Conservation (phyloP, 2,797 vertebrate species). For the Salmo trutta region DNA sequence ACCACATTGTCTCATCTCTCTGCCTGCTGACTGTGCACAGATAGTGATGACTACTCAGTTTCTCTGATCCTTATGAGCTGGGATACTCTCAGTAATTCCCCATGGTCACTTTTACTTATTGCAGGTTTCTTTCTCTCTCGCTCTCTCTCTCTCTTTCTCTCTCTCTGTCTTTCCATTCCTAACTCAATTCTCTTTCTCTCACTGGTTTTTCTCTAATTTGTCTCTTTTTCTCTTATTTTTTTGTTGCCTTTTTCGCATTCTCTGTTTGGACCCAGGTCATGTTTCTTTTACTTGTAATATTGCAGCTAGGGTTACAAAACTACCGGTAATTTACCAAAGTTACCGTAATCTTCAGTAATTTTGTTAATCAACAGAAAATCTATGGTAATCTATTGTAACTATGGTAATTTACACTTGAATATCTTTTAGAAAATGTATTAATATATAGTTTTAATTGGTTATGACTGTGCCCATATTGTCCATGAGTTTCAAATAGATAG, state of each 20-base stretch:
- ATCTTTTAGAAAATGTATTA: too few species aligned
- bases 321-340: too few species aligned
- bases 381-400: too few species aligned
- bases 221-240: background rate
- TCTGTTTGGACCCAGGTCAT: background rate
- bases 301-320: too few species aligned
- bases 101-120: slow-evolving; percentile 51
- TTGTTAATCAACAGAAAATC: too few species aligned
- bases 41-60: slow-evolving; percentile 70
- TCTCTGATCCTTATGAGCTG: slow-evolving; percentile 48
- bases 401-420: too few species aligned
- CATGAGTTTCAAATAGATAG: too few species aligned
- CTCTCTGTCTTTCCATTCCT: slow-evolving; percentile 16
- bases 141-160: slow-evolving; percentile 15
- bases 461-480: too few species aligned
- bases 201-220: background rate
- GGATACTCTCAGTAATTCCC: slow-evolving; percentile 42
- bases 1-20: slow-evolving; percentile 45
- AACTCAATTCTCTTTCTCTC: slow-evolving; percentile 11
- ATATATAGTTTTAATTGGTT: too few species aligned
- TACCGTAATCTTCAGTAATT: too few species aligned
- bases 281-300: background rate
- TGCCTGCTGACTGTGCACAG: slow-evolving; percentile 67
- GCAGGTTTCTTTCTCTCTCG: slow-evolving; percentile 38
- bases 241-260: background rate